Evolutionary conservation across 2,888 invertebrate species (phyloP).

Genomic region (Drosophila emarginata): DNA sequence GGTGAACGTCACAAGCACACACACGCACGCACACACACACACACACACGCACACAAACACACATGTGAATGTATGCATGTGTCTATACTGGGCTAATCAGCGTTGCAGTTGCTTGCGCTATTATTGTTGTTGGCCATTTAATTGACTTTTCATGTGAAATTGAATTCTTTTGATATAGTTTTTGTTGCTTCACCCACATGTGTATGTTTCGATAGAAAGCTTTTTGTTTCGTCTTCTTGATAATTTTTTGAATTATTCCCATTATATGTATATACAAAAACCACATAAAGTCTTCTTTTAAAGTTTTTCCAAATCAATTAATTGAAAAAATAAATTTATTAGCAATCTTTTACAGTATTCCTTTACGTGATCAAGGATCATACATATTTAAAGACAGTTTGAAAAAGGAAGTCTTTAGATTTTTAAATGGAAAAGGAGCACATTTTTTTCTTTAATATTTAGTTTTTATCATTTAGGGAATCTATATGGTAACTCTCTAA

Average conservation of each 20-base stretch:
- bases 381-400: too few relatives aligned
- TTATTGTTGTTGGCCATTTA: conserved; percentile 4
- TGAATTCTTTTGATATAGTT: conserved; percentile 1
- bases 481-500: too few relatives aligned
- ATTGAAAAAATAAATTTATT: too few relatives aligned
- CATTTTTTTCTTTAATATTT: too few relatives aligned
- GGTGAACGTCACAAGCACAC: background rate
- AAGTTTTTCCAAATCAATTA: background rate
- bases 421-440: too few relatives aligned
- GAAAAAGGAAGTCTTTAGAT: too few relatives aligned
- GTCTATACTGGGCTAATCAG: background rate
- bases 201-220: background rate
- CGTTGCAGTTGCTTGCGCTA: conserved; percentile 1
- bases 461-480: too few relatives aligned
- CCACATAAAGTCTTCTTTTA: background rate
- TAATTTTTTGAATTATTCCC: background rate
- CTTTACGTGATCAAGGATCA: too few relatives aligned
- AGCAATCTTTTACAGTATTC: too few relatives aligned
- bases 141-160: conserved; percentile 19
- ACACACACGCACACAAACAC: background rate
- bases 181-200: background rate
- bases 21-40: background rate
- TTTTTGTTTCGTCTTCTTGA: background rate
- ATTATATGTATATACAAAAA: background rate
- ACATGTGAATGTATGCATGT: background rate